Conservation (phyloP, 37 sponge, comb jelly and placozoan genomes). For the Theonella swinhoei region DNA sequence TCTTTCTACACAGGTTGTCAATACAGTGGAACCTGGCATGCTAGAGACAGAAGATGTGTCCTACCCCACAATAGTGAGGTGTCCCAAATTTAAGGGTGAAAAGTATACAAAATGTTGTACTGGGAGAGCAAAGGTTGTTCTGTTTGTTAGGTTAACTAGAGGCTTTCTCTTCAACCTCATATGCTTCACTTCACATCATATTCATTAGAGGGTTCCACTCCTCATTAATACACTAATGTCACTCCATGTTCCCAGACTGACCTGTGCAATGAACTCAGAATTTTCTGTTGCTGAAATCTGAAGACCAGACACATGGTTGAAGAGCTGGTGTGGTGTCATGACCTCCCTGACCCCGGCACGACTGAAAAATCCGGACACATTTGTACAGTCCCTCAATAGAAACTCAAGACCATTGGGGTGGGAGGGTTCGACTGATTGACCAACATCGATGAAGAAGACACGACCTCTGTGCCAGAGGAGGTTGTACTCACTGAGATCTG, state of each 20-base stretch:
- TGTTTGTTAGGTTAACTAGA: too few relatives aligned
- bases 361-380: conserved; percentile 80
- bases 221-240: neutral
- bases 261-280: conserved; percentile 62
- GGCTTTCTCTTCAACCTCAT: too few relatives aligned
- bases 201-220: neutral
- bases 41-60: too few relatives aligned
- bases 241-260: neutral
- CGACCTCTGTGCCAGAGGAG: conserved; percentile 88
- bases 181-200: too few relatives aligned
- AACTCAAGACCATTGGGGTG: conserved; percentile 89
- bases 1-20: neutral
- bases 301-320: conserved; percentile 72
- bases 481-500: conserved; percentile 97
- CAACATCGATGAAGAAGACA: conserved; percentile 92
- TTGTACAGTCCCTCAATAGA: conserved; percentile 89
- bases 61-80: neutral
- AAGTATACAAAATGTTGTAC: neutral
- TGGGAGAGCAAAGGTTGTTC: neutral
- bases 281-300: conserved; percentile 44
- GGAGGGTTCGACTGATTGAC: conserved; percentile 94
- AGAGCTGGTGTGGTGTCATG: conserved; percentile 63
- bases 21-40: conserved; percentile 1
- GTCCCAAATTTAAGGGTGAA: neutral
- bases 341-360: conserved; percentile 46